These are phyloP conservation scores for Dasyornis broadbenti DNA, from an alignment of 2,113 vertebrate species.

Conservation along the genomic window DNA sequence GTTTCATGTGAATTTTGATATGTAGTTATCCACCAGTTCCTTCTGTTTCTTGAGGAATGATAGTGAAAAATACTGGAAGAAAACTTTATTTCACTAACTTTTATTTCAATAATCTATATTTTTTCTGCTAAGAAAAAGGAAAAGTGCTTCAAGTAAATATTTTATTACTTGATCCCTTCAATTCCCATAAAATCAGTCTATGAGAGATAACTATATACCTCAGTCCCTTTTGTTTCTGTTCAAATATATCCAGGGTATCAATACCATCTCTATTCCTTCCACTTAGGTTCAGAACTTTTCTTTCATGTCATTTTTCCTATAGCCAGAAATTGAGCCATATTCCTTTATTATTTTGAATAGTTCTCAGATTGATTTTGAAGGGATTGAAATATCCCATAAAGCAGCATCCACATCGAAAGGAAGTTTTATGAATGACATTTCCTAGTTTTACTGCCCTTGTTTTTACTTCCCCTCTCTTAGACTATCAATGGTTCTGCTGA, in stretches of 20 bases:
- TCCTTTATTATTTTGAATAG: constrained; percentile 16
- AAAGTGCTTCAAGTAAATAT: background rate
- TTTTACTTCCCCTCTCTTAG: background rate
- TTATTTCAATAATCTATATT: background rate
- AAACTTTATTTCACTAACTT: background rate
- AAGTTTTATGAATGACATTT: constrained; percentile 8
- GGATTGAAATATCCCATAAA: background rate
- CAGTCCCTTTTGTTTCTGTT: background rate
- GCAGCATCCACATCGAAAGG: background rate
- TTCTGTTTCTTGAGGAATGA: background rate
- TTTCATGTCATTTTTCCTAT: background rate
- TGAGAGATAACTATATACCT: background rate
- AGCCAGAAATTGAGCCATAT: background rate
- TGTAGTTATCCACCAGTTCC: background rate
- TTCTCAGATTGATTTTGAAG: background rate
- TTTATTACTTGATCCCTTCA: background rate
- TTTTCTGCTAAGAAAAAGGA: background rate
- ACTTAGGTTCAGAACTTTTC: background rate
- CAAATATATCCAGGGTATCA: background rate
- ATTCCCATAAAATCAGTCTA: background rate
- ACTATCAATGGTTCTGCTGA: background rate
- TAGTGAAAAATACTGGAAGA: background rate
- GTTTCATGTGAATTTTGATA: background rate
- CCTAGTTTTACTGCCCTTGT: background rate
- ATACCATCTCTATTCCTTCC: background rate